A percentile compares a stretch with the other conserved stretches of the same genome.
These are phyloP conservation scores for Sebastes melanostomus DNA, from an alignment of 2,797 vertebrate species.

Conservation along the genomic window DNA sequence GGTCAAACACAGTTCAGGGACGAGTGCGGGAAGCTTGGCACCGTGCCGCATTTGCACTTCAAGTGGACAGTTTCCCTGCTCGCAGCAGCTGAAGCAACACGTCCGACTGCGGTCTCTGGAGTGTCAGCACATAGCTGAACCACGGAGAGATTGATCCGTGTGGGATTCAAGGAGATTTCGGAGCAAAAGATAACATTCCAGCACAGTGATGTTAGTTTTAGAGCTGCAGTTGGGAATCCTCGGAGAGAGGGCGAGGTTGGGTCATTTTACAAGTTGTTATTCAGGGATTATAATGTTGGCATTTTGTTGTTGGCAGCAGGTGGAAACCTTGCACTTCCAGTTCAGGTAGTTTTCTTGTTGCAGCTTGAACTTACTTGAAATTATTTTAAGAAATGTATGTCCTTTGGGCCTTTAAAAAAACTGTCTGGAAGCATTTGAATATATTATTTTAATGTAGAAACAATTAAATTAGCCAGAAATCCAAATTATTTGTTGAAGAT, in stretches of 20 bases:
- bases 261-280: background rate
- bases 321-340: conserved; percentile 16
- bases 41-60: background rate
- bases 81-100: conserved; percentile 56
- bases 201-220: conserved; percentile 49
- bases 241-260: conserved; percentile 5
- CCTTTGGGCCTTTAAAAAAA: background rate
- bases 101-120: conserved; percentile 9
- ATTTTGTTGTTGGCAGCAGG: background rate
- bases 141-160: background rate
- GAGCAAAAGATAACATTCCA: conserved; percentile 60
- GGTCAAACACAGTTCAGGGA: conserved; percentile 46
- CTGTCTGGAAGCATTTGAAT: background rate
- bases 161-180: conserved; percentile 2
- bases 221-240: conserved; percentile 29
- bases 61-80: background rate
- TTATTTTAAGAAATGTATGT: background rate
- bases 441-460: too few species aligned
- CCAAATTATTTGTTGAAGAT: background rate
- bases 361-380: background rate
- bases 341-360: background rate
- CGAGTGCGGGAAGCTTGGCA: background rate
- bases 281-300: background rate
- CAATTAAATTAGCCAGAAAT: background rate
- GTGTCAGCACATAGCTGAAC: background rate